Evolutionary conservation across 2,888 invertebrate genomes (phyloP), one percentile per base, ranked within the genome.

Genomic region (Agelastica alni): DNA sequence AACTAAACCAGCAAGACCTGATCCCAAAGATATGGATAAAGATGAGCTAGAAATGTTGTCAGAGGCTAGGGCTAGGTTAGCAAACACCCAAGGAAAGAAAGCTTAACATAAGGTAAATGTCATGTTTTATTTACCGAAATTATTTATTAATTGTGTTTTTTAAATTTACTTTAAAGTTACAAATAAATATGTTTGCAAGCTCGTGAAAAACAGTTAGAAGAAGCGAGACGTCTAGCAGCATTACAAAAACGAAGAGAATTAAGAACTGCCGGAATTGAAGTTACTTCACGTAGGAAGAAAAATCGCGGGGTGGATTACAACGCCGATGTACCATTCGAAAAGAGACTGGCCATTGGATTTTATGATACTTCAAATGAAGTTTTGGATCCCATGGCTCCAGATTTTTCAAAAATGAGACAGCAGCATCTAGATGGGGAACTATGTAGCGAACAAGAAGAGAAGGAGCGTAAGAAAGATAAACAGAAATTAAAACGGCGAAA

Each of bases 21-120:
- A 99, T 80, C 98, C 98, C 1, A 95, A 98, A 70, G 99, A 99
- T 73, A 99, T 99, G 99, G 99, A 99, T 78, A 98, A 99, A 85
- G 98, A 99, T 83, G 96, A 99, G 77, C 78, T 99, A 76, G 99
- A 99, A 79, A 99, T 99, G 99, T 78, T 99, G 61, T 97, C 97
- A 0, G 99, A 99, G 79, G 99, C 99, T 0, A 85, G 99, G 69
- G 99, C 99, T 2, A 88, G 99, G 72, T 81, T 99, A 44, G 99
- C 99, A 1, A 99, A 99, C 75, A 99, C 99, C 0, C 97, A 99
- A 72, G 96, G 98, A 39, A 89, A 93, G 70, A 93, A 93, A 70
- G 93, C 93, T 0, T 93, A 94, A 71, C 83, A 93, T 57, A 93
- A 93, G 78, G 47, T 47, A 39, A 10, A n/a, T n/a, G n/a, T n/a